phyloP scores from a whole-genome alignment of 2,888 invertebrate species.

The Diarsia dahlii region DNA sequence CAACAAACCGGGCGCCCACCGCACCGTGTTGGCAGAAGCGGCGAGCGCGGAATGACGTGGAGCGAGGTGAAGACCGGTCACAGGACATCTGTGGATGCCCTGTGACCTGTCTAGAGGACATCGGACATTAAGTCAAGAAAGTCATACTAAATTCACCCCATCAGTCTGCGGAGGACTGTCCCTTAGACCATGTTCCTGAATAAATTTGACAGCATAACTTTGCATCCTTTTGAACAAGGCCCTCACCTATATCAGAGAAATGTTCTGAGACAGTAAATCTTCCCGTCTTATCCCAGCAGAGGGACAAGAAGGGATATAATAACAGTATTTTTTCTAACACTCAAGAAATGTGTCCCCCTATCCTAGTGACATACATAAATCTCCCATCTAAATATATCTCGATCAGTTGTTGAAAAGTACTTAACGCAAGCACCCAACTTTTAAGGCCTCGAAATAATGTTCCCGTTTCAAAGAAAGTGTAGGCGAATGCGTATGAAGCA shows the following conservation, averaged over 20 bases:
- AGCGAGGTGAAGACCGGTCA: no score
- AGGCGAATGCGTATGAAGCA: slow-evolving; percentile 72
- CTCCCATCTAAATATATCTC: slow-evolving; percentile 42
- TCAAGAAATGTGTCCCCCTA: neutral
- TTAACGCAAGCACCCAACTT: slow-evolving; percentile 56
- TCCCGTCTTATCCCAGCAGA: neutral
- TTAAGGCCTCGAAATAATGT: slow-evolving; percentile 69
- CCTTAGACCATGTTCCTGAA: neutral
- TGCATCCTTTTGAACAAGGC: neutral
- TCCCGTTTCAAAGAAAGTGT: slow-evolving; percentile 69
- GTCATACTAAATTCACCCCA: no score
- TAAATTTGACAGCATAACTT: neutral
- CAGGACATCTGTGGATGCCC: no score
- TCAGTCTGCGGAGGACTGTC: no score
- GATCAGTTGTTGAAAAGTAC: slow-evolving; percentile 49
- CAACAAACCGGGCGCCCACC: no score
- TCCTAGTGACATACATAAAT: slow-evolving; percentile 16
- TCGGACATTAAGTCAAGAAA: no score
- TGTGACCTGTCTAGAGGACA: no score
- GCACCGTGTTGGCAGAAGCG: no score
- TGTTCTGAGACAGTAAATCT: neutral
- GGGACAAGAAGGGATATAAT: neutral
- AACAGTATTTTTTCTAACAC: neutral
- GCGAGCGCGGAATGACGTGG: no score
- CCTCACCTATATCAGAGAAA: neutral